Percentiles rank a stretch among this genome's conserved stretches.
Conservation (phyloP, 2,797 vertebrate species). For the Mormyrops attenuatus region DNA sequence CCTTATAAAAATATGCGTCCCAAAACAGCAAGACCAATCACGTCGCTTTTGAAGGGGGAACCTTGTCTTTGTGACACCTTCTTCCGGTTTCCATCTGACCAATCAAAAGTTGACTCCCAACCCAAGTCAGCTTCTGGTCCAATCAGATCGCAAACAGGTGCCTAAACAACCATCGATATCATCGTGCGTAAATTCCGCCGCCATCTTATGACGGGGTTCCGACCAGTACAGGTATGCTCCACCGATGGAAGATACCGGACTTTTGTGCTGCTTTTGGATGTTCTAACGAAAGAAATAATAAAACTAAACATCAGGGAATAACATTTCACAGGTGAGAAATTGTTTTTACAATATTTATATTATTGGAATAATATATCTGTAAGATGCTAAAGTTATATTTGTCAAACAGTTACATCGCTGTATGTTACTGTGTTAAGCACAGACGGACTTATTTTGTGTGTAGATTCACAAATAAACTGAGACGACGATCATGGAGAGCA, state of each 20-base stretch:
- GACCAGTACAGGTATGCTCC: neutral
- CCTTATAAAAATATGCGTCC: neutral
- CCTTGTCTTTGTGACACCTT: neutral
- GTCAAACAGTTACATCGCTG: neutral
- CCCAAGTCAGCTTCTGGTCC: neutral
- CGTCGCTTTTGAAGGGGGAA: neutral
- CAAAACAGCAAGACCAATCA: neutral
- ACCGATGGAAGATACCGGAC: neutral
- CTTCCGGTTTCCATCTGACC: neutral
- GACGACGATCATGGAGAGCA: neutral
- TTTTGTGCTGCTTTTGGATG: neutral
- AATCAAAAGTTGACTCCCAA: neutral
- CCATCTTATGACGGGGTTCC: neutral
- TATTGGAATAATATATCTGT: neutral
- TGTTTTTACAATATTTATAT: neutral
- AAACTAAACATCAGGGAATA: neutral
- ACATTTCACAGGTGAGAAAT: neutral
- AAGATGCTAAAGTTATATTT: neutral
- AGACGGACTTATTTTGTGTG: neutral
- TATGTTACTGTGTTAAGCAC: neutral
- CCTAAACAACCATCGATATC: neutral
- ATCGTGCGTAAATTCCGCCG: neutral
- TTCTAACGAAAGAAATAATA: neutral
- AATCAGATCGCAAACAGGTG: neutral
- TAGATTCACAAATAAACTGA: neutral